Conservation (phyloP, 2,113 vertebrate species). For the Lamprotornis superbus region DNA sequence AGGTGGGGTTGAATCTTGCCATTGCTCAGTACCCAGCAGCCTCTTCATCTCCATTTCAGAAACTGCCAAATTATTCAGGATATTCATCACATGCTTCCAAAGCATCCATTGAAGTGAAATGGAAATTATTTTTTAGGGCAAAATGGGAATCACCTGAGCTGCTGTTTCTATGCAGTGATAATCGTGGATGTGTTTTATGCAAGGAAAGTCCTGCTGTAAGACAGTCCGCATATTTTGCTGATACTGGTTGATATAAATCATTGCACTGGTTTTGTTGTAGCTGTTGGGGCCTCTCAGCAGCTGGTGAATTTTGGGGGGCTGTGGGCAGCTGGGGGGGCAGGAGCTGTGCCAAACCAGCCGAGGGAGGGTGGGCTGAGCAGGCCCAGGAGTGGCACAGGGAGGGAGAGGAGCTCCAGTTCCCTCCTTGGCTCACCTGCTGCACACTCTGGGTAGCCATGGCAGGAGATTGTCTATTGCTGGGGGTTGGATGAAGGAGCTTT, state of each 20-base stretch:
- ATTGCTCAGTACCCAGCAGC: neutral
- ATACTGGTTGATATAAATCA: neutral
- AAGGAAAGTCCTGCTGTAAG: neutral
- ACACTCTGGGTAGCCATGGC: neutral
- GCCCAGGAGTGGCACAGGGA: accelerated
- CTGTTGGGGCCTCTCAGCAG: accelerated
- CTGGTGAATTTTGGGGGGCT: neutral
- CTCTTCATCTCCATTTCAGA: conserved; percentile 4
- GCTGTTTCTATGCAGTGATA: neutral
- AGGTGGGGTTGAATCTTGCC: neutral
- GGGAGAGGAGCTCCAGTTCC: neutral
- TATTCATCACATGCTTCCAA: neutral
- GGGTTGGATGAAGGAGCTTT: conserved; percentile 29
- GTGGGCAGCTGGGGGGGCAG: neutral
- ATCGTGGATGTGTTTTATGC: neutral
- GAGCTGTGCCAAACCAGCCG: neutral
- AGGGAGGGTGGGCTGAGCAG: neutral
- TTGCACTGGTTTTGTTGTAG: neutral
- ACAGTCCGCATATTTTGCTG: neutral
- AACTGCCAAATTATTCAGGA: conserved; percentile 3
- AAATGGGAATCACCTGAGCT: conserved; percentile 34
- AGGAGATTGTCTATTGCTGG: neutral
- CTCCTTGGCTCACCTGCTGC: neutral
- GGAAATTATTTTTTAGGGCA: conserved; percentile 61
- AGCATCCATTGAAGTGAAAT: conserved; percentile 39